Base-by-base conservation (phyloP, 2,888 invertebrate species). In the Anarsia innoxiella region DNA sequence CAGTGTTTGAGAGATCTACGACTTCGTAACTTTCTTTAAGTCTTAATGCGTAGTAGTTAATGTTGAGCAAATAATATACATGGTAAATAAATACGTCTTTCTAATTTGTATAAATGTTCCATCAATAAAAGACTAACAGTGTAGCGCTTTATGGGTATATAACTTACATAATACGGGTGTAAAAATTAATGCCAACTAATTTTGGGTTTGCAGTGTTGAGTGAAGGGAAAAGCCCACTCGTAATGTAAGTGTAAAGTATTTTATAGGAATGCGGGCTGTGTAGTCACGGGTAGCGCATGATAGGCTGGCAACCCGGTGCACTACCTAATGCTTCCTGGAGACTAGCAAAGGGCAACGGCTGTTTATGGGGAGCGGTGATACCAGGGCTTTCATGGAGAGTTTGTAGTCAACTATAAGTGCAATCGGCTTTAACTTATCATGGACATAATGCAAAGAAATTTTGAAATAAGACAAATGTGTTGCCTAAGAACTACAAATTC, bases 161-260 rank as follows among this genome's bases (percentile, higher is more conserved):
- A 51, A 60, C 61, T 67, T 51, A 60, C 61, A 67, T 63, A 73
- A 60, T 55, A 45, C 55, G 66, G 68, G 63, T 47, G 42, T 55
- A 39, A 46, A 61, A 58, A 60, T 65, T 78, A 82, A 79, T 77
- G 59, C 69, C 65, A 56, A 77, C 72, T 77, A 78, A 79, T 83
- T 83, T 83, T 83, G 79, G 80, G 76, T 82, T 82, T 74, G 63
- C 84, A 84, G 84, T 74, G 79, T 76, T 82, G 80, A 84, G 74
- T 75, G 77, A 78, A 74, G 76, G 78, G 77, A 78, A 67, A 68
- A 56, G 4, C 12, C 66, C 74, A 71, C 70, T 74, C 63, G 57
- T 48, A 66, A 75, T 66, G 84, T 84, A 84, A 84, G 84, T 83
- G 66, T 71, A 71, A 59, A 75, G 69, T 68, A 67, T 72, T 53